Conservation (phyloP, 2,113 vertebrate genomes). For the Todiramphus chloris region DNA sequence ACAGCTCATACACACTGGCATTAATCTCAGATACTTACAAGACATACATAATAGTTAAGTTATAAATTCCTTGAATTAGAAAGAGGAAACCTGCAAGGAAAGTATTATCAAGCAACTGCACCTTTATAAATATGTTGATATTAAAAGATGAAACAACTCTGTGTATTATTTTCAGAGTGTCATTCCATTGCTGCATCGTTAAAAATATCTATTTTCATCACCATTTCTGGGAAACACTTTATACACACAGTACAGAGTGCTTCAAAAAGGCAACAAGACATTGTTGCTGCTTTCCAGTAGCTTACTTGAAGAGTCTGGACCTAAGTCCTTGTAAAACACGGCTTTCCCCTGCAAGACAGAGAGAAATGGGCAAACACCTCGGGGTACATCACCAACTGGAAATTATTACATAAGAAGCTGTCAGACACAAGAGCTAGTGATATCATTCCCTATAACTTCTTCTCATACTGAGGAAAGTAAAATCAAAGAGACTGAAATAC, state of each 20-base stretch:
- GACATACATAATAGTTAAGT: neutral
- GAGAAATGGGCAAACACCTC: neutral
- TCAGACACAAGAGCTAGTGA: neutral
- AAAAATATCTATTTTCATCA: conserved; percentile 22
- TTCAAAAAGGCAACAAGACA: neutral
- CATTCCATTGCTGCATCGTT: neutral
- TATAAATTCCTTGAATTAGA: neutral
- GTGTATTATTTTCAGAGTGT: conserved; percentile 5
- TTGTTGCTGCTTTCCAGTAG: neutral
- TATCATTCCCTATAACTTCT: neutral
- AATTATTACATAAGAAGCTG: neutral
- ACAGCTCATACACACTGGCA: neutral
- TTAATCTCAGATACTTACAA: neutral
- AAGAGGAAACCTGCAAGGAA: neutral
- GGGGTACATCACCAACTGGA: neutral
- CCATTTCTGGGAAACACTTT: neutral
- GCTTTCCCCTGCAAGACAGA: neutral
- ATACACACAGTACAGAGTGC: neutral
- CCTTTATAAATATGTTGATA: neutral
- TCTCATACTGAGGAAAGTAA: neutral
- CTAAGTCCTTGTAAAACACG: neutral
- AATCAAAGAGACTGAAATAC: neutral
- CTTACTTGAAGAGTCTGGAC: neutral
- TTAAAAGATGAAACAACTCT: neutral
- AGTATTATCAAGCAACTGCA: neutral